phyloP scores from a whole-genome alignment of 2,888 invertebrate species.

The Eugnorisma glareosa region DNA sequence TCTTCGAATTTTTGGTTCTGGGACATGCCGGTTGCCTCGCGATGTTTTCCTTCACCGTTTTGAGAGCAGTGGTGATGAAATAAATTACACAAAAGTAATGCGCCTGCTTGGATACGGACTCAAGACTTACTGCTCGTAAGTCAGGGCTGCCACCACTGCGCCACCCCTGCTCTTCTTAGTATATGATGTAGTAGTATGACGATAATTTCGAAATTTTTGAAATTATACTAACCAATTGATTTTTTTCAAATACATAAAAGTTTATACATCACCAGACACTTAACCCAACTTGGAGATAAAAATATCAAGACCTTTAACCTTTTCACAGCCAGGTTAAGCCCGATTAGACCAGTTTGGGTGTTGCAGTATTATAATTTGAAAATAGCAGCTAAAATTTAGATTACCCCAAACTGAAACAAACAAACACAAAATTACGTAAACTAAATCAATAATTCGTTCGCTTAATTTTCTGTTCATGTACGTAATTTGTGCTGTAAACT shows the following conservation, averaged over 20 bases:
- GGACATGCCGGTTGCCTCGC: no score
- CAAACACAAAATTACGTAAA: constrained; percentile 16
- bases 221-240: not conserved
- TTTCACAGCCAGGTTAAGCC: no score
- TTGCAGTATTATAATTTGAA: not conserved
- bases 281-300: not conserved
- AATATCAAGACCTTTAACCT: not conserved
- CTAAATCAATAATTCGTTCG: constrained; percentile 28
- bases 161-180: no score
- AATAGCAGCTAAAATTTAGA: not conserved
- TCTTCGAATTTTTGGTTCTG: no score
- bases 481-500: constrained; percentile 20
- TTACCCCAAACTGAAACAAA: not conserved
- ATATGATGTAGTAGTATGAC: no score
- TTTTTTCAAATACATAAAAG: not conserved
- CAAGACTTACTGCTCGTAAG: no score
- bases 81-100: no score
- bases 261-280: not conserved
- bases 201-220: not conserved
- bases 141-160: no score
- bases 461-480: constrained; percentile 34
- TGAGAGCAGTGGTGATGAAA: no score
- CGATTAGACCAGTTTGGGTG: not conserved
- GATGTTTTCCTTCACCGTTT: no score
- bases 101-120: no score